These are phyloP conservation scores for Pitta sordida DNA, from an alignment of 2,113 vertebrate genomes.

Conservation along the genomic window DNA sequence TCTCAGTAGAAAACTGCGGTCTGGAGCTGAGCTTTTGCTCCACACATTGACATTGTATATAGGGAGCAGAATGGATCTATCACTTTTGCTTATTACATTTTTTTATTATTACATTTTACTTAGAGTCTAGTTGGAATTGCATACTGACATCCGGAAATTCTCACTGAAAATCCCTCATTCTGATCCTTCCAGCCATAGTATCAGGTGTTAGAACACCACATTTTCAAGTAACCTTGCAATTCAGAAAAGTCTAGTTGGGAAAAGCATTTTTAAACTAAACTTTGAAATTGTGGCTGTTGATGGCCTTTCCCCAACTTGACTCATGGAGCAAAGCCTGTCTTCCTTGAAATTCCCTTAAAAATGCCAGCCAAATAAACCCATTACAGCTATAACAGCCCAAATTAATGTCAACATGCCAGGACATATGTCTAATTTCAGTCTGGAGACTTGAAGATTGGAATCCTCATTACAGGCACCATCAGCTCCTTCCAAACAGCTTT, in stretches of 20 bases:
- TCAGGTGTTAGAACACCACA: neutral
- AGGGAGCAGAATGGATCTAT: neutral
- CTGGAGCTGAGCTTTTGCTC: neutral
- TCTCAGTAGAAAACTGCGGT: neutral
- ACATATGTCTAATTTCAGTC: slow-evolving; percentile 65
- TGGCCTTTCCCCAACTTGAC: neutral
- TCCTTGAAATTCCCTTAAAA: slow-evolving; percentile 53
- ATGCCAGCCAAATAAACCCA: slow-evolving; percentile 53
- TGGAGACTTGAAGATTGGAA: slow-evolving; percentile 59
- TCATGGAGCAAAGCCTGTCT: neutral
- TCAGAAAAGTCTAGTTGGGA: neutral
- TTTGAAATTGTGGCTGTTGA: slow-evolving; percentile 44
- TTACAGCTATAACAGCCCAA: slow-evolving; percentile 52
- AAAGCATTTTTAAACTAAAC: slow-evolving; percentile 56
- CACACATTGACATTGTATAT: fast-evolving
- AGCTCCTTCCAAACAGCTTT: slow-evolving; percentile 64
- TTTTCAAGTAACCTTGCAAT: neutral
- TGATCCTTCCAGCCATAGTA: neutral
- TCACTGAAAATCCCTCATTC: neutral
- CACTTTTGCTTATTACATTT: neutral
- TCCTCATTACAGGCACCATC: slow-evolving; percentile 53
- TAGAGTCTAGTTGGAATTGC: neutral
- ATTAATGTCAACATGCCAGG: slow-evolving; percentile 64
- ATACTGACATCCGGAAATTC: neutral
- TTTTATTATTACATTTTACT: neutral